A percentile compares a stretch with the other conserved stretches of the same genome.
These are phyloP conservation scores for Hyposoter dolosus DNA, from an alignment of 2,888 invertebrate genomes.

Conservation along the genomic window DNA sequence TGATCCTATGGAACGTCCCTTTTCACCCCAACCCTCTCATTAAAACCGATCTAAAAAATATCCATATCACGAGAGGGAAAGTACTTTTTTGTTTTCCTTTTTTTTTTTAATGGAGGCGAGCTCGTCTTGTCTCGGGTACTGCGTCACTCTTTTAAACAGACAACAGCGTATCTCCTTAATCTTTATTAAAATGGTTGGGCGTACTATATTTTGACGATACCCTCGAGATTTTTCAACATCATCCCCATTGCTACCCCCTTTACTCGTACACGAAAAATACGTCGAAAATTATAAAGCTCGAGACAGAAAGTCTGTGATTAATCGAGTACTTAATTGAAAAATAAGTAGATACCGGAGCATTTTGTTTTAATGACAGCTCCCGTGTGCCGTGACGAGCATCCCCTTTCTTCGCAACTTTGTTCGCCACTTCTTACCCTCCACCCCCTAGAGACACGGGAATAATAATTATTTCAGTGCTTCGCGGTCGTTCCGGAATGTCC, in stretches of 20 bases:
- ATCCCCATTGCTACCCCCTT: slow-evolving; percentile 26
- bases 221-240: slow-evolving; percentile 54
- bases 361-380: slow-evolving; percentile 68
- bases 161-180: slow-evolving; percentile 67
- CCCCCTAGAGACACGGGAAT: slow-evolving; percentile 19
- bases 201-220: slow-evolving; percentile 25
- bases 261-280: not conserved
- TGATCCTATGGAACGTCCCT: slow-evolving; percentile 8
- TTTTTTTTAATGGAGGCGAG: slow-evolving; percentile 20
- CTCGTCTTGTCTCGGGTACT: slow-evolving; percentile 6
- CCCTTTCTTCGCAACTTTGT: slow-evolving; percentile 24
- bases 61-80: slow-evolving; percentile 19
- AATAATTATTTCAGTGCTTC: slow-evolving; percentile 59
- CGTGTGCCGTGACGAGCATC: slow-evolving; percentile 56
- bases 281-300: slow-evolving; percentile 15
- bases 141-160: slow-evolving; percentile 35
- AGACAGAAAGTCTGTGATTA: slow-evolving; percentile 71
- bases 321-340: slow-evolving; percentile 76
- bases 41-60: not conserved
- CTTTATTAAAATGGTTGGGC: slow-evolving; percentile 74
- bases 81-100: slow-evolving; percentile 47
- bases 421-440: slow-evolving; percentile 31
- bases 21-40: not conserved
- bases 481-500: slow-evolving; percentile 46
- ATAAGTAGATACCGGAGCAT: slow-evolving; percentile 72